Conservation (phyloP, 2,797 vertebrate genomes). For the Esox lucius region DNA sequence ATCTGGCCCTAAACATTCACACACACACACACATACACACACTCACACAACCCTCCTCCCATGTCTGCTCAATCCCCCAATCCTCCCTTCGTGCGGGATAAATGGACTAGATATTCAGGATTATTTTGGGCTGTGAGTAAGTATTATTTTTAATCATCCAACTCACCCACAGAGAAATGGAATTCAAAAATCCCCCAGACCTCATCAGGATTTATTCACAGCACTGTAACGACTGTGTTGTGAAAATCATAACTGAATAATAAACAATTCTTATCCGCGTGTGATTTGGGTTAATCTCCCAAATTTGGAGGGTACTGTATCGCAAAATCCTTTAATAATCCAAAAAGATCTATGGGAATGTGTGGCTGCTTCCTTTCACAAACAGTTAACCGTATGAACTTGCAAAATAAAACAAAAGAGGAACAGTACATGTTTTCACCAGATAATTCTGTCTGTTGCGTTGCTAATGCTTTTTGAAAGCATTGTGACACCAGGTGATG, state of each 20-base stretch:
- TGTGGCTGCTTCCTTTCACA: background rate
- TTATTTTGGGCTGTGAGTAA: background rate
- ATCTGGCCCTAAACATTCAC: background rate
- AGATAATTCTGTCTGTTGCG: background rate
- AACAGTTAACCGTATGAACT: background rate
- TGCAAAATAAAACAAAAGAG: background rate
- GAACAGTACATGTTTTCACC: background rate
- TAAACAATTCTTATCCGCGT: background rate
- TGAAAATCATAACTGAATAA: background rate
- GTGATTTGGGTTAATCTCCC: slow-evolving; percentile 9
- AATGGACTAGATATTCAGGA: background rate
- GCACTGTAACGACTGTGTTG: background rate
- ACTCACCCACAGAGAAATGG: background rate
- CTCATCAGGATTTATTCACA: background rate
- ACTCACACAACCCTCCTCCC: background rate
- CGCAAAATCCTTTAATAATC: background rate
- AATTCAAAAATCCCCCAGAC: background rate
- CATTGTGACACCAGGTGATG: background rate
- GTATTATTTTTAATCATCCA: slow-evolving; percentile 1
- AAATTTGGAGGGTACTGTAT: slow-evolving; percentile 1
- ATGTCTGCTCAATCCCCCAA: background rate
- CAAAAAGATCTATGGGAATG: background rate
- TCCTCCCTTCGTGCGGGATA: background rate
- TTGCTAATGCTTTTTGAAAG: background rate
- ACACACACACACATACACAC: background rate